Conservation (phyloP, 2,113 vertebrate species). For the Camelus bactrianus region DNA sequence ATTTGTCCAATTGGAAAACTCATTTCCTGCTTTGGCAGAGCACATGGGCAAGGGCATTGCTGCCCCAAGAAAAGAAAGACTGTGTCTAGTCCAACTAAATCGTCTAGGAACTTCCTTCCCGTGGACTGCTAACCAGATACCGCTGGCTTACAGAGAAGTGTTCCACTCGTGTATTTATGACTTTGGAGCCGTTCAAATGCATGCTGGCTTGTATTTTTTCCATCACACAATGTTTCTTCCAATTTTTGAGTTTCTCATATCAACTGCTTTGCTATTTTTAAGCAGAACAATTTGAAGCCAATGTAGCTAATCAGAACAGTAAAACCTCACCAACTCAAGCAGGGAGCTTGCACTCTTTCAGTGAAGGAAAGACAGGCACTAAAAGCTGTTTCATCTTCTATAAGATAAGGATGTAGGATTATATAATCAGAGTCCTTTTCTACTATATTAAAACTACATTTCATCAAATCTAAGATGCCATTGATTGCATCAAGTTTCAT, state of each 20-base stretch:
- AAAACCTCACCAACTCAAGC: not conserved
- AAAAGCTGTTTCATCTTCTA: not conserved
- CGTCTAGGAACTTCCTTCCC: conserved; percentile 53
- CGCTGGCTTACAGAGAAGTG: not conserved
- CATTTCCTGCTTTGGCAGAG: conserved; percentile 74
- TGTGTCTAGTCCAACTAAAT: conserved; percentile 41
- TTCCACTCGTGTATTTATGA: conserved; percentile 14
- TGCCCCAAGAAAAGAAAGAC: conserved; percentile 63
- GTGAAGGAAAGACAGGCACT: not conserved
- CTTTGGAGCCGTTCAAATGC: conserved; percentile 29
- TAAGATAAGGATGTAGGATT: not conserved
- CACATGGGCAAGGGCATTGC: conserved; percentile 31
- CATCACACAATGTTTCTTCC: conserved; percentile 57
- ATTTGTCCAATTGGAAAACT: conserved; percentile 70
- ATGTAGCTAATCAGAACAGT: not conserved
- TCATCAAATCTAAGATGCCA: not conserved
- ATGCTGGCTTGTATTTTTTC: conserved; percentile 52
- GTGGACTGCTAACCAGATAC: conserved; percentile 2
- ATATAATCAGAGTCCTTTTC: not conserved
- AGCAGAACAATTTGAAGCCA: conserved; percentile 30
- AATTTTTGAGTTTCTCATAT: conserved; percentile 63
- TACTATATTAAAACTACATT: not conserved
- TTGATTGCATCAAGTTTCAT: not conserved
- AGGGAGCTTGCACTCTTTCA: not conserved
- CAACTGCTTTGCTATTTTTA: conserved; percentile 57